Base-by-base conservation (phyloP, 2,888 invertebrate genomes). In the Erebia palarica region DNA sequence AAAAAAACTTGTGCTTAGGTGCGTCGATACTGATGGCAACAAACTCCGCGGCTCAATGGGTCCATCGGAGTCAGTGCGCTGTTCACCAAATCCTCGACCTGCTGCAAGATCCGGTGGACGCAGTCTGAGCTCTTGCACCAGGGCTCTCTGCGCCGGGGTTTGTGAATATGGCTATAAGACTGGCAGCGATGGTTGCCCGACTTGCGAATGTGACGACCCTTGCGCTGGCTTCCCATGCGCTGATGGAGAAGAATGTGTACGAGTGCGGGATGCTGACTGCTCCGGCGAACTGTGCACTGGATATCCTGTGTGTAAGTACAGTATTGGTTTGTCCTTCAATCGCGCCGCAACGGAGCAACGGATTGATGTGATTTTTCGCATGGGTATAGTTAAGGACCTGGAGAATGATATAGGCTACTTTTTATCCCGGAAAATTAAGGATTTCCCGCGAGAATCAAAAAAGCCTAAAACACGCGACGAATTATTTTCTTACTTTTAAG, bases 131-230 rank as follows among this genome's bases (percentile, higher is more conserved):
- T 79, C 88, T 13, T 97, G 97, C 78, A 95, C 96, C 55, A 93
- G 94, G 8, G 94, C 96, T 5, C 95, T 97, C 65, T 97, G 97
- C 81, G 96, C 97, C 0, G 96, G 96, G 3, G 95, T 97, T 61
- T 97, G 97, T 80, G 97, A 97, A 84, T 97, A 97, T 79, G 97
- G 97, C 0, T 97, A 97, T 85, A 96, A 96, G 87, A 94, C 94
- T 3, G 91, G 90, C 0, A 86, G 91, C 9, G 94, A 95, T 65
- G 97, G 97, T 0, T 97, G 97, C 79, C 96, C 96, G 0, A 97
- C 96, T 0, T 97, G 97, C 83, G 97, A 97, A 84, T 97, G 97
- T 82, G 96, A 97, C 65, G 96, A 97, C 82, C 97, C 97, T 0
- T 97, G 97, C 80, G 96, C 96, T 72, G 96, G 96, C 51, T 97